A percentile compares a stretch with the other conserved stretches of the same genome.
phyloP scores from a whole-genome alignment of 2,888 invertebrate species.

The Eupithecia abbreviata region DNA sequence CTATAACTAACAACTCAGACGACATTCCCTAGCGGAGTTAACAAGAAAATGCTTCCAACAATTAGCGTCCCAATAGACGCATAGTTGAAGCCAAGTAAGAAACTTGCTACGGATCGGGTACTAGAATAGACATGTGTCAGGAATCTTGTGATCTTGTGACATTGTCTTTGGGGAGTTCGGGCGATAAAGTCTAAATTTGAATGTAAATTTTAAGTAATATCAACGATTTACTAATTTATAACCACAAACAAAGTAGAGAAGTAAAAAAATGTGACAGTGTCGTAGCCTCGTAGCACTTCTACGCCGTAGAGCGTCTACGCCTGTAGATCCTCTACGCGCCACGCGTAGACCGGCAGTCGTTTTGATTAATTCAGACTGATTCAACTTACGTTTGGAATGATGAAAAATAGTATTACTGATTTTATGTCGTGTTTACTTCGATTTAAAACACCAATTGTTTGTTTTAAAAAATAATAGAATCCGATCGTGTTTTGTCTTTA shows the following conservation, averaged over 20 bases:
- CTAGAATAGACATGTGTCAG: slow-evolving; percentile 26
- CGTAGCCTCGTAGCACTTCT: slow-evolving; percentile 11
- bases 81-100: slow-evolving; percentile 43
- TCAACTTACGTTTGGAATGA: neutral
- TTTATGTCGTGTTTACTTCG: neutral
- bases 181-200: neutral
- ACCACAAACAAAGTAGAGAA: neutral
- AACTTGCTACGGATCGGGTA: slow-evolving; percentile 39
- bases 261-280: neutral
- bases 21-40: slow-evolving; percentile 34
- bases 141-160: slow-evolving; percentile 16
- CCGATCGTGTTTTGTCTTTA: neutral
- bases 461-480: neutral
- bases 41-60: slow-evolving; percentile 55
- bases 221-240: neutral
- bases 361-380: neutral
- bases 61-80: slow-evolving; percentile 53
- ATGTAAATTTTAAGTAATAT: neutral
- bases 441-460: neutral
- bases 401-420: neutral
- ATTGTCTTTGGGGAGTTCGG: slow-evolving; percentile 16
- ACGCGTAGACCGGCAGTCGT: neutral
- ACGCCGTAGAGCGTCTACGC: slow-evolving; percentile 2
- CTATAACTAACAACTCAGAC: slow-evolving; percentile 23
- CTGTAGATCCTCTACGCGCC: slow-evolving; percentile 8